These are phyloP conservation scores for Hemithea aestivaria DNA, from an alignment of 2,888 invertebrate genomes.

Conservation along the genomic window DNA sequence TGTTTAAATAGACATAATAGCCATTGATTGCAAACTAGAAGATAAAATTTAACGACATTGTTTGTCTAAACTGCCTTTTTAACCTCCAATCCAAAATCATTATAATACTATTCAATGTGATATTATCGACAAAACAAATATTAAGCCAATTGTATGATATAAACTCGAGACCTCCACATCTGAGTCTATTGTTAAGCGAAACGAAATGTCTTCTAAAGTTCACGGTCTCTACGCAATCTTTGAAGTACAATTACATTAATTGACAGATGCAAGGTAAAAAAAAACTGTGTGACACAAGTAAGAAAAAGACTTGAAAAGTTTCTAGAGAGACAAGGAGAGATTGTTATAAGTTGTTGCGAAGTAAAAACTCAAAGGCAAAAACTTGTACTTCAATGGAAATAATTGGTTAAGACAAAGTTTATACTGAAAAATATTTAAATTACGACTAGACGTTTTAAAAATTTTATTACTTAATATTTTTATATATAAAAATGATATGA, in stretches of 20 bases:
- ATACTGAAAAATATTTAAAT: constrained; percentile 2
- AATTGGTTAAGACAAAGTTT: constrained; percentile 17
- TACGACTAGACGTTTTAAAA: too few relatives aligned
- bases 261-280: constrained; percentile 24
- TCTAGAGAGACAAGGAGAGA: constrained; percentile 18
- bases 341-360: constrained; percentile 21
- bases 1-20: too few relatives aligned
- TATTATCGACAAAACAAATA: constrained; percentile 15
- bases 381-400: constrained; percentile 17
- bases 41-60: too few relatives aligned
- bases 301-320: constrained; percentile 17
- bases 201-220: constrained; percentile 25
- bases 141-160: constrained; percentile 16
- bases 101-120: constrained; percentile 4
- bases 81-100: background rate
- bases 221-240: constrained; percentile 26
- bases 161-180: constrained; percentile 21
- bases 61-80: too few relatives aligned
- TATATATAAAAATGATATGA: too few relatives aligned
- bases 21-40: too few relatives aligned
- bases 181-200: constrained; percentile 25
- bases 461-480: too few relatives aligned
- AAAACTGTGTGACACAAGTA: constrained; percentile 18
- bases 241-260: constrained; percentile 25
- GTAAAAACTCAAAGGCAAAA: constrained; percentile 15